A percentile compares a stretch with the other conserved stretches of the same genome.
phyloP scores from a whole-genome alignment of 2,888 invertebrate genomes.

The Lasiommata megera region DNA sequence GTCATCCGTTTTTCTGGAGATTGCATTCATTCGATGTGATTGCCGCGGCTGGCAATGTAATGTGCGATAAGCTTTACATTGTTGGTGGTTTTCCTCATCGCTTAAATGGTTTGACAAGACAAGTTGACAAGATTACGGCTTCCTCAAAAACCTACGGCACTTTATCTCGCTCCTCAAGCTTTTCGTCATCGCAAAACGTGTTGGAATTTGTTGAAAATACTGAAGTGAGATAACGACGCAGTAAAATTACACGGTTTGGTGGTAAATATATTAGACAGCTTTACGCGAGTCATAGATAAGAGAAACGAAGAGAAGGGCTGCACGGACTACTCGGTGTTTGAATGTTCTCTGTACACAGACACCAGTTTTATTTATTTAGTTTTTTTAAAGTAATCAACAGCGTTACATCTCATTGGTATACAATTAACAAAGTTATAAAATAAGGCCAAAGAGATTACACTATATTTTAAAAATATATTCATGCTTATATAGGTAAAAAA shows the following conservation, averaged over 20 bases:
- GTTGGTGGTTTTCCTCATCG: not conserved
- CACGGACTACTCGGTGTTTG: too few relatives aligned
- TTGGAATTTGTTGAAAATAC: not conserved
- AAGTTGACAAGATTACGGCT: not conserved
- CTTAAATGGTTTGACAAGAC: not conserved
- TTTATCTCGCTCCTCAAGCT: slow-evolving; percentile 3
- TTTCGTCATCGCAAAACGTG: not conserved
- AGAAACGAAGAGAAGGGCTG: not conserved
- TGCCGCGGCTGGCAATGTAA: not conserved
- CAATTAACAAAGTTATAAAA: too few relatives aligned
- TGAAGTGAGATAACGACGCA: not conserved
- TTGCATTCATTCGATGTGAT: too few relatives aligned
- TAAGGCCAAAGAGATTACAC: too few relatives aligned
- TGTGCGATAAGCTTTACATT: not conserved
- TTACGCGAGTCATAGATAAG: not conserved
- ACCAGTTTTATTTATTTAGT: too few relatives aligned
- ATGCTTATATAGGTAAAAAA: too few relatives aligned
- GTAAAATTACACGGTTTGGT: not conserved
- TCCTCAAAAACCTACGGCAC: not conserved
- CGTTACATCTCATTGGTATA: too few relatives aligned
- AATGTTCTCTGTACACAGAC: too few relatives aligned
- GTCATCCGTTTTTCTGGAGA: too few relatives aligned
- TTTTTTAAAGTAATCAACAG: too few relatives aligned
- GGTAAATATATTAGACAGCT: slow-evolving; percentile 7
- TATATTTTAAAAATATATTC: too few relatives aligned